Evolutionary conservation across 64 coral and sea anemone species (phyloP), one percentile per base, ranked within the genome.

Genomic region (Acropora tenuis): DNA sequence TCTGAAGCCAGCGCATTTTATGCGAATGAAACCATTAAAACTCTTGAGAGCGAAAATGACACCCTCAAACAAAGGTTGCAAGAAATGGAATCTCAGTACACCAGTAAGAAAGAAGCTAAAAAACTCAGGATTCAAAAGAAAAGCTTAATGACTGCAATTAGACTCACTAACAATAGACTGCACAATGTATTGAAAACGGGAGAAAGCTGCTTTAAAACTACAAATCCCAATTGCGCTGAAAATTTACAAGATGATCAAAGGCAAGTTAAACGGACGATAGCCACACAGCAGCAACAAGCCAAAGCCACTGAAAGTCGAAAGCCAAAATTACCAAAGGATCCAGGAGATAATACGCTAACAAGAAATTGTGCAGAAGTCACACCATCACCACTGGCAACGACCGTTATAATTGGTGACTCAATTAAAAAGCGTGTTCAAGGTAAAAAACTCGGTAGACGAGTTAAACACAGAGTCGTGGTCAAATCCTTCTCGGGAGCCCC

Each of bases 301-400:
- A 61, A 6, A 30, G 52, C 52, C 52, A 55, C 52, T 55, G 52
- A 55, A 55, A 55, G 52, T 55, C 4, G 52, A 55, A 55, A 55
- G 52, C 2, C 52, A 55, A 55, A 55, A 10, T 55, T 55, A 55
- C 52, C 52, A 55, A 55, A 55, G 12, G 66, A 13, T 5, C 3
- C 66, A 69, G 66, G 66, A 69, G 17, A 69, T 69, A 69, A 69
- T 19, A 69, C n/a, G 17, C 66, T 16, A 69, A 69, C 66, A 69
- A 69, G 66, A 69, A 69, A 69, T 13, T 69, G 11, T 69, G 66
- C 66, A 69, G 66, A 69, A 69, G 66, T 69, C 66, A 69, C 66
- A 69, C 66, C 18, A 15, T 7, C 66, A 69, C 66, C 66, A 69
- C 66, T 16, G 12, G 11, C 66, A 69, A 69, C 66, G 0, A 69